Base-by-base conservation (phyloP, 2,888 invertebrate genomes). In the Athrips mouffetella region DNA sequence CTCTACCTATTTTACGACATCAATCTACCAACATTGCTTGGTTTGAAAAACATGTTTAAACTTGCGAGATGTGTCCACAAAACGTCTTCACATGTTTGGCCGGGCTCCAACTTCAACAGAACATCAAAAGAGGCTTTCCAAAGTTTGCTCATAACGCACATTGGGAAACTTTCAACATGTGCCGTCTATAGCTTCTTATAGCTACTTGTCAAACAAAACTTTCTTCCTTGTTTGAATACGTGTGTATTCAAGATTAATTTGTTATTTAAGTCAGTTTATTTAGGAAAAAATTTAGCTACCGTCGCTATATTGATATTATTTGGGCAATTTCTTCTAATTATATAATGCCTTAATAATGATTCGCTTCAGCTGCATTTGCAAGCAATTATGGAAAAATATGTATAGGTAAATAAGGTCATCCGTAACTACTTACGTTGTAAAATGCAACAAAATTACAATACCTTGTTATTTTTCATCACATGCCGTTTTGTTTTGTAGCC, bases 71-170 rank as follows among this genome's bases (percentile, higher is more conserved):
- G 62, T 59, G 58, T 58, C 70, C 71, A 79, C 80, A 80, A 64
- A 79, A 78, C 78, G 77, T 76, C 77, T 68, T 74, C 67, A 59
- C 60, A 62, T 60, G 63, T 72, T 77, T 84, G 85, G 85, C 83
- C 60, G 63, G 61, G 70, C 66, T 76, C 84, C 83, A 82, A 80
- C 58, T 58, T 64, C 61, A 65, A 11, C 80, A 79, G 76, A 74
- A 67, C 72, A 72, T 80, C 79, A 65, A 59, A 23, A 21, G 55
- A 62, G 37, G 42, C 42, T 42, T 30, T 42, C 42, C 25, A 29
- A 42, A 42, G 10, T 41, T 42, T 42, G 10, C 42, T 42, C 29
- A 42, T 42, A 30, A 42, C 20, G 37, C n/a, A 37, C 42, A 42
- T 42, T 42, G 18, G 29, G 27, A 16, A 29, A 42, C 29, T 42